These are phyloP conservation scores for Harpalus rufipes DNA, from an alignment of 2,888 invertebrate genomes.

Conservation along the genomic window DNA sequence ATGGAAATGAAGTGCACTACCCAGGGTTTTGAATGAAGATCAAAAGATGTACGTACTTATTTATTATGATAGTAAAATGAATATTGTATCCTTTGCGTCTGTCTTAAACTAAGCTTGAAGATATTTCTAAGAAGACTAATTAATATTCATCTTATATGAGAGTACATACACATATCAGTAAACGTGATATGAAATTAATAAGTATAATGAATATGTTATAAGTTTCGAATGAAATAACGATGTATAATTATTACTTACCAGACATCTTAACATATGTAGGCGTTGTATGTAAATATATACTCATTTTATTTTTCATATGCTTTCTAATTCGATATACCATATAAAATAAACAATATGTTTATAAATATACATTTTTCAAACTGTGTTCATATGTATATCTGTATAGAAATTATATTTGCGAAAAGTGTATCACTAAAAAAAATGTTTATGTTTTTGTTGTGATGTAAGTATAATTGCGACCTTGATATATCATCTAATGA, in stretches of 20 bases:
- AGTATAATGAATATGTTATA: slow-evolving; percentile 40
- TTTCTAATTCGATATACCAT: background rate
- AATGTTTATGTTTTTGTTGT: background rate
- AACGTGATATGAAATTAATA: slow-evolving; percentile 55
- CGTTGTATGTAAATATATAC: background rate
- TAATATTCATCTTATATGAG: slow-evolving; percentile 29
- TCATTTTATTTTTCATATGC: background rate
- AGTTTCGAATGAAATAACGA: slow-evolving; percentile 16
- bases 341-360: no score
- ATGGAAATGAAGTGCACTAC: no score
- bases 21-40: no score
- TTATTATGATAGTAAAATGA: slow-evolving; percentile 7
- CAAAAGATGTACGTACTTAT: background rate
- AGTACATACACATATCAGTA: slow-evolving; percentile 7
- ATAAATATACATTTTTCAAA: no score
- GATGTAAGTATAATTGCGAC: background rate
- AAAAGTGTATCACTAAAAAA: background rate
- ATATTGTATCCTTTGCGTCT: background rate
- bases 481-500: background rate
- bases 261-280: background rate
- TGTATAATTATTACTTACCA: slow-evolving; percentile 32
- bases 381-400: no score
- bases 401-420: background rate
- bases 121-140: slow-evolving; percentile 33
- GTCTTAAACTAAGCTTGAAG: background rate